These are phyloP conservation scores for Saccopteryx leptura DNA, from an alignment of 2,113 vertebrate genomes.

Conservation along the genomic window DNA sequence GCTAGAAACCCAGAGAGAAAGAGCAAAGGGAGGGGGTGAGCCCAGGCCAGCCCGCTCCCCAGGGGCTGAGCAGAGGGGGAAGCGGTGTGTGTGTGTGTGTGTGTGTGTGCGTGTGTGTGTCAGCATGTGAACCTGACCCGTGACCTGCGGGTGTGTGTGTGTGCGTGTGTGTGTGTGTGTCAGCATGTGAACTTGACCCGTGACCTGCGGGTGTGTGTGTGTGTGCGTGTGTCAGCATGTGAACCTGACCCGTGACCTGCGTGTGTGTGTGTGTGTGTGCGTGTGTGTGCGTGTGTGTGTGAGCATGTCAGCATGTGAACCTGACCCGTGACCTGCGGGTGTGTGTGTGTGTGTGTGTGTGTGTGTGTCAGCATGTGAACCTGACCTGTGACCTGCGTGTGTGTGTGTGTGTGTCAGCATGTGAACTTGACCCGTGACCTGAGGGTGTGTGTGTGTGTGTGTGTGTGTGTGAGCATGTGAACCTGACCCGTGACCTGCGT, in stretches of 20 bases:
- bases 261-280: no score
- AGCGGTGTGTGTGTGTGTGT: no score
- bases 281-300: no score
- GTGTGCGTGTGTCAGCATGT: accelerated
- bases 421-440: background rate
- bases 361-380: background rate
- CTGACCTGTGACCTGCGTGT: background rate
- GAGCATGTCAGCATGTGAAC: accelerated
- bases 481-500: background rate
- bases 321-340: background rate
- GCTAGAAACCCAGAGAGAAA: background rate
- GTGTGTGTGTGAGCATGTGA: no score
- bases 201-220: no score
- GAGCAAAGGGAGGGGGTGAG: background rate
- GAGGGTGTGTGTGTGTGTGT: no score
- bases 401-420: accelerated
- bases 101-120: no score
- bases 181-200: accelerated
- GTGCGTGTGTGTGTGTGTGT: no score
- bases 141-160: no score
- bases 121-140: accelerated
- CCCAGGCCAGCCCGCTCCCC: background rate
- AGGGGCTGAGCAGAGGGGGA: background rate
- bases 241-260: background rate
- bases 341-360: no score